These are phyloP conservation scores for Probosciger aterrimus DNA, from an alignment of 2,113 vertebrate genomes.

Conservation along the genomic window DNA sequence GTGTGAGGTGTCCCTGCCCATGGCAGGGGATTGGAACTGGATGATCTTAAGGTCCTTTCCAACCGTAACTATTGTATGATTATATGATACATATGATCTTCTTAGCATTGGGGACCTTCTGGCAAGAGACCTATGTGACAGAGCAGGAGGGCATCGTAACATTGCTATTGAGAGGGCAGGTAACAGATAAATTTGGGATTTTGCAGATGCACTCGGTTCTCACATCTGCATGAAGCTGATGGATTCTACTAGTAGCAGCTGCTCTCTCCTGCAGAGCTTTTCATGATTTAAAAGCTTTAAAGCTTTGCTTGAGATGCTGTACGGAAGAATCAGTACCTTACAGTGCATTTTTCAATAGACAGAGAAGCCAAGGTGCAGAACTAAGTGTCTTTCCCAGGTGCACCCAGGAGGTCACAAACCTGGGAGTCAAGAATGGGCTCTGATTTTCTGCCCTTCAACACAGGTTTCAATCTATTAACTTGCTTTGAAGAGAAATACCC, in stretches of 20 bases:
- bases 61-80: not conserved
- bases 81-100: not conserved
- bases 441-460: not conserved
- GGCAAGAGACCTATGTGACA: not conserved
- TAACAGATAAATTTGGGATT: not conserved
- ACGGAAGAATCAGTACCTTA: not conserved
- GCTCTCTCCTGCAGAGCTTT: not conserved
- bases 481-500: not conserved
- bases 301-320: not conserved
- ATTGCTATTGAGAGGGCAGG: not conserved
- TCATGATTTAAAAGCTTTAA: not conserved
- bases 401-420: not conserved
- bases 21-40: not conserved
- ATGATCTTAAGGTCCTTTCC: not conserved
- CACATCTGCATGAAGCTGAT: not conserved
- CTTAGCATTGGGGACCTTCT: not conserved
- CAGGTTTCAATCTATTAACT: not conserved
- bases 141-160: not conserved
- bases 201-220: not conserved
- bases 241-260: not conserved
- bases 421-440: not conserved
- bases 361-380: not conserved
- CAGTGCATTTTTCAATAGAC: not conserved
- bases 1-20: not conserved
- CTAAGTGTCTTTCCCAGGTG: not conserved